A percentile compares a stretch with the other conserved stretches of the same genome.
Evolutionary conservation across 1,140 invertebrate species (phyloP).

Genomic region (Drosophila parabipectinata): DNA sequence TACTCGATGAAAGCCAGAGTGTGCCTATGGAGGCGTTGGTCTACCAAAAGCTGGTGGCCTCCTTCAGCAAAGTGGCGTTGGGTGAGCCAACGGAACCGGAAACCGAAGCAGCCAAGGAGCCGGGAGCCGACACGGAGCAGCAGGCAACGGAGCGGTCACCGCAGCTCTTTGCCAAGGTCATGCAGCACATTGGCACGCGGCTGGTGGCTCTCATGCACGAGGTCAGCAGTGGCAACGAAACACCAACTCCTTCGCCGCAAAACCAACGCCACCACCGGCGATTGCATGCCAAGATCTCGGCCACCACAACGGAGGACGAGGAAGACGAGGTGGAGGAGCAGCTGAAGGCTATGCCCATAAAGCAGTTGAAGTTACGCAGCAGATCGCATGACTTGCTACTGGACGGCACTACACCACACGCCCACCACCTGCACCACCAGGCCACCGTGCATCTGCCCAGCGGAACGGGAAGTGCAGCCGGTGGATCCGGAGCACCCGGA

Average conservation of each 20-base stretch:
- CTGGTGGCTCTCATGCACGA: slow-evolving; percentile 96
- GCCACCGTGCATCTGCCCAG: slow-evolving; percentile 84
- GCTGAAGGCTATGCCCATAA: slow-evolving; percentile 85
- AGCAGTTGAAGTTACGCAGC: slow-evolving; percentile 86
- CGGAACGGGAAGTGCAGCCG: slow-evolving; percentile 32
- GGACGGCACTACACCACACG: slow-evolving; percentile 63
- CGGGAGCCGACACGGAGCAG: slow-evolving; percentile 50
- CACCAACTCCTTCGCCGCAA: slow-evolving; percentile 84
- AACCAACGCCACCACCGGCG: slow-evolving; percentile 83
- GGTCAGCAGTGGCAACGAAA: slow-evolving; percentile 89
- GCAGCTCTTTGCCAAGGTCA: slow-evolving; percentile 94
- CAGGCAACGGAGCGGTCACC: slow-evolving; percentile 88
- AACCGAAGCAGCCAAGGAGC: slow-evolving; percentile 12
- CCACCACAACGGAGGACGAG: slow-evolving; percentile 92
- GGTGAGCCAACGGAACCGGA: slow-evolving; percentile 66
- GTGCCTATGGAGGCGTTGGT: slow-evolving; percentile 89
- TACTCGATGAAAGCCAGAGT: slow-evolving; percentile 85
- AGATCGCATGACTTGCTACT: slow-evolving; percentile 91
- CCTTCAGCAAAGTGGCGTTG: slow-evolving; percentile 89
- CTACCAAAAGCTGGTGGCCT: slow-evolving; percentile 92
- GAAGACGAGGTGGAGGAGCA: slow-evolving; percentile 84
- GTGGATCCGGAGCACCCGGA: slow-evolving; percentile 20
- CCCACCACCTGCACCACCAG: slow-evolving; percentile 54
- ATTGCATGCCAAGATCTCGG: slow-evolving; percentile 86
- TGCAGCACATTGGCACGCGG: slow-evolving; percentile 95